A percentile compares a stretch with the other conserved stretches of the same genome.
Evolutionary conservation across 2,113 vertebrate species (phyloP).

Genomic region (Xyliphius kryptos): DNA sequence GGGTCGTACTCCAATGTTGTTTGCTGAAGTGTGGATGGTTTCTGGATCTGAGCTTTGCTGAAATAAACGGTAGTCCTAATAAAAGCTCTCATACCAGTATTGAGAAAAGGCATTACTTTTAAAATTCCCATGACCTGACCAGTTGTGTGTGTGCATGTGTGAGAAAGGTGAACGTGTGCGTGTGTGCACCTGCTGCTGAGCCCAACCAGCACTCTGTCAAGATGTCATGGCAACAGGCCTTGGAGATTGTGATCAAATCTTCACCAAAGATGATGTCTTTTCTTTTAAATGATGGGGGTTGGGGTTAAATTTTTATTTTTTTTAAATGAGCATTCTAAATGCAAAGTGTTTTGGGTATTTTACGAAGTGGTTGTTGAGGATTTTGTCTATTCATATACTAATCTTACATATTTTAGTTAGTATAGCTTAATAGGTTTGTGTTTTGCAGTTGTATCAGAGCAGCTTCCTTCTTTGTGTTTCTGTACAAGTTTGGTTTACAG

Average conservation of each 20-base stretch:
- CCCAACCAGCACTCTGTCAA: constrained; percentile 33
- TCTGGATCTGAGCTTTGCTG: too few relatives aligned
- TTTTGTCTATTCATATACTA: constrained; percentile 47
- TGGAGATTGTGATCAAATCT: constrained; percentile 53
- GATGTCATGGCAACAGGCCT: constrained; percentile 42
- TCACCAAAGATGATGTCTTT: constrained; percentile 69
- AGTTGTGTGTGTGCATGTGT: not conserved
- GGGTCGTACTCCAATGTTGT: too few relatives aligned
- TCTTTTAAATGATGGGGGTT: constrained; percentile 13
- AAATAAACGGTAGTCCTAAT: too few relatives aligned
- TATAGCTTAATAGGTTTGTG: constrained; percentile 40
- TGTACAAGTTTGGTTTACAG: constrained; percentile 49
- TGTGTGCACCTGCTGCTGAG: constrained; percentile 39
- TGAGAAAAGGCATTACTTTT: too few relatives aligned
- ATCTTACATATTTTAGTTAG: constrained; percentile 47
- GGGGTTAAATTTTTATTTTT: too few relatives aligned
- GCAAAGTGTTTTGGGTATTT: constrained; percentile 37
- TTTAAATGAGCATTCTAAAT: constrained; percentile 13
- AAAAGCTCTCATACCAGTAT: too few relatives aligned
- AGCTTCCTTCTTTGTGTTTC: constrained; percentile 49
- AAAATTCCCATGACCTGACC: too few relatives aligned
- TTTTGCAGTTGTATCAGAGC: constrained; percentile 36
- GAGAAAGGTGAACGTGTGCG: constrained; percentile 27
- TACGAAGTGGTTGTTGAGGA: constrained; percentile 42
- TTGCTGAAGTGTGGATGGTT: too few relatives aligned